Base-by-base conservation (phyloP, 2,797 vertebrate species). In the Silurus lanzhouensis region DNA sequence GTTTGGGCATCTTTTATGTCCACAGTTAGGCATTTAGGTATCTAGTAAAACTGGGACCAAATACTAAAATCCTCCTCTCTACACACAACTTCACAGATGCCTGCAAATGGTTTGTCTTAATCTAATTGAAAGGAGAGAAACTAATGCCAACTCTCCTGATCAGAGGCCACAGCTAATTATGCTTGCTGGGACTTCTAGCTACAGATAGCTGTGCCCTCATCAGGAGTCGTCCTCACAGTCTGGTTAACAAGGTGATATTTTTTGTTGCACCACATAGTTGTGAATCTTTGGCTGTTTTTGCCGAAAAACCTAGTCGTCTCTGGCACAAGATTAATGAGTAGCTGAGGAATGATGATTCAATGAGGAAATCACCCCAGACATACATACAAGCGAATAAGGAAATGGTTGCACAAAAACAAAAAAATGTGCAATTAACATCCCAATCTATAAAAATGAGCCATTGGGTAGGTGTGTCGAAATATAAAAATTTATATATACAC, bases 41-140 rank as follows among this genome's bases (percentile, higher is more conserved):
- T 76, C 57, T 58, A 19, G 8, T 58, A 2, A 60, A 60, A 77
- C 31, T 22, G 17, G 27, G 27, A 38, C 57, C 57, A 22, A 22
- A 77, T 77, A 14, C 27, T 20, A 44, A 5, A 3, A 38, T 63
- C 31, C 20, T 79, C 6, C n/a, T 63, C 20, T 63, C 77, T 46
- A 46, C 44, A n/a, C 38, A 25, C 44, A 20, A 79, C 58, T 31
- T 46, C 60, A 79, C 58, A 63, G 13, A 63, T 79, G 77, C 77
- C 38, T 0, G 12, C 31, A 79, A 63, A 46, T 63, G 60, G 6
- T 63, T 61, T 61, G 76, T 61, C 19, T 46, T 79, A 63, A 58
- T 79, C 76, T 61, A 79, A n/a, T n/a, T 19, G 20, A 61, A 57
- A 79, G 13, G 31, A 58, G 58, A 61, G 58, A 63, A 61, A 79